A percentile compares a stretch with the other conserved stretches of the same genome.
Evolutionary conservation across 2,888 invertebrate genomes (phyloP).

Genomic region (Chrysolina americana): DNA sequence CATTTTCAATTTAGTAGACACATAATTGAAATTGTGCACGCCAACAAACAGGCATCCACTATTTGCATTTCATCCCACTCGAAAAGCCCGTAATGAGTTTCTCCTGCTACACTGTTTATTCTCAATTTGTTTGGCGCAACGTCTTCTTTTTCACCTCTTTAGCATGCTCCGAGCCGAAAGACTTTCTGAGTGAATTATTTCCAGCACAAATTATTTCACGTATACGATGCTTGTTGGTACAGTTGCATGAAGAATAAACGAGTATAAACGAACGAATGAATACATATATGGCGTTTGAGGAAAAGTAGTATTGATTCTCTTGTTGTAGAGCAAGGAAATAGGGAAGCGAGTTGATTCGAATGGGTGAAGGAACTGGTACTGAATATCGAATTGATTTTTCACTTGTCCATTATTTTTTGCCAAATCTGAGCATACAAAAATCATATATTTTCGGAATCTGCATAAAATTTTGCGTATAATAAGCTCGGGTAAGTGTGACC

Average conservation of each 20-base stretch:
- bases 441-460: too few relatives aligned
- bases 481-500: too few relatives aligned
- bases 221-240: not conserved
- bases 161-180: not conserved
- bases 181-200: not conserved
- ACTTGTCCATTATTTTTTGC: too few relatives aligned
- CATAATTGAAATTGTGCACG: constrained; percentile 9
- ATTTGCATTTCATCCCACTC: constrained; percentile 16
- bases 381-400: too few relatives aligned
- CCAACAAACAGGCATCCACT: constrained; percentile 1
- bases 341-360: too few relatives aligned
- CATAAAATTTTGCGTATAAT: too few relatives aligned
- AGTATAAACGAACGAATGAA: not conserved
- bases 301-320: too few relatives aligned
- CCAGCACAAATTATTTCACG: not conserved
- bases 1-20: constrained; percentile 14
- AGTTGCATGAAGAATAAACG: too few relatives aligned
- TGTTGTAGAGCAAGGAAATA: too few relatives aligned
- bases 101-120: constrained; percentile 15
- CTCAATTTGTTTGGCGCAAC: constrained; percentile 6
- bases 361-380: too few relatives aligned
- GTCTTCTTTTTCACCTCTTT: constrained; percentile 1
- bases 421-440: too few relatives aligned
- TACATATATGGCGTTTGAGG: not conserved
- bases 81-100: constrained; percentile 18